Evolutionary conservation across 2,888 invertebrate species (phyloP).

Genomic region (Drosophila vallismaia): DNA sequence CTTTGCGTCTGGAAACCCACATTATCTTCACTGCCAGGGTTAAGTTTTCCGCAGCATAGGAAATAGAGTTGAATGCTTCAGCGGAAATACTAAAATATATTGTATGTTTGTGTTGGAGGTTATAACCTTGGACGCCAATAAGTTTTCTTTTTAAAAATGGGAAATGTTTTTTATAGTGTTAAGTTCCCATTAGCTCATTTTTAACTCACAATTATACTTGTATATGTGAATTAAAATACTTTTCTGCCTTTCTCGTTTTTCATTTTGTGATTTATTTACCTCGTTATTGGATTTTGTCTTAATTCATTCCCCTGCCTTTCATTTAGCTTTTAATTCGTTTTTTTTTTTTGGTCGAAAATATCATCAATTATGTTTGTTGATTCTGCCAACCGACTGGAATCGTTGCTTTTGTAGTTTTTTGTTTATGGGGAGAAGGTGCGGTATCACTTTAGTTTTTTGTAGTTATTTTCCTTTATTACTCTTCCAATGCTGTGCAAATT

Average conservation of each 20-base stretch:
- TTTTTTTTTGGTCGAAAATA: constrained; percentile 34
- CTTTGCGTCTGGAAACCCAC: constrained; percentile 15
- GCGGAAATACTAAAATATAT: constrained; percentile 14
- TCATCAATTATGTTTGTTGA: constrained; percentile 54
- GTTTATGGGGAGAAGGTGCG: constrained; percentile 51
- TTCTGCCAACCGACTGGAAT: constrained; percentile 33
- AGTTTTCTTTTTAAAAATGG: constrained; percentile 4
- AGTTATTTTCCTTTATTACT: constrained; percentile 8
- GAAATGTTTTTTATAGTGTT: background rate
- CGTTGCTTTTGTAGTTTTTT: constrained; percentile 28
- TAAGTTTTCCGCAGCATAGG: constrained; percentile 6
- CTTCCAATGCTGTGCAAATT: constrained; percentile 33
- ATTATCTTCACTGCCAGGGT: constrained; percentile 8
- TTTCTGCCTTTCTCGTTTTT: constrained; percentile 17
- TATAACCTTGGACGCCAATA: constrained; percentile 7
- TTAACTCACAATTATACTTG: constrained; percentile 5
- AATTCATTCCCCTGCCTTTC: constrained; percentile 23
- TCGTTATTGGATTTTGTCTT: constrained; percentile 29
- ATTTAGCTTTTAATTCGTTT: constrained; percentile 20
- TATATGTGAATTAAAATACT: constrained; percentile 24
- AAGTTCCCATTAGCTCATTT: constrained; percentile 6
- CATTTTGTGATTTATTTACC: constrained; percentile 29
- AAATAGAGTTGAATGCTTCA: constrained; percentile 8
- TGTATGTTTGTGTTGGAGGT: constrained; percentile 4
- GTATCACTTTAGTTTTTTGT: constrained; percentile 22